Percentiles rank a stretch among this genome's conserved stretches.
phyloP scores from a whole-genome alignment of 2,113 vertebrate species.

The Cyprichromis sp. region DNA sequence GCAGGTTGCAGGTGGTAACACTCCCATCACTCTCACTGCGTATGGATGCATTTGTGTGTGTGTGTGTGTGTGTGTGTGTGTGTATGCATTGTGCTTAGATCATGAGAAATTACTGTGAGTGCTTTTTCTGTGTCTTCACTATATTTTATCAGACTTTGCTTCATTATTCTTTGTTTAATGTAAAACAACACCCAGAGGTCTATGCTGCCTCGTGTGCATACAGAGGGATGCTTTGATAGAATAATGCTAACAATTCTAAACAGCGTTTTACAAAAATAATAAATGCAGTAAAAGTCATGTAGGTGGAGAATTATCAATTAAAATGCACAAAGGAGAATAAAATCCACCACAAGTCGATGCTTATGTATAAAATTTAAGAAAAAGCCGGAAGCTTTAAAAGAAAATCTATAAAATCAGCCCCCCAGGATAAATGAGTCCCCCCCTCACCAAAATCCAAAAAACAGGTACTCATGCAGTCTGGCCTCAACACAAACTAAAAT shows the following conservation, averaged over 20 bases:
- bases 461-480: background rate
- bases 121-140: background rate
- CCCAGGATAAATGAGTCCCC: background rate
- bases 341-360: background rate
- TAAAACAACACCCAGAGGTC: background rate
- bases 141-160: background rate
- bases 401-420: background rate
- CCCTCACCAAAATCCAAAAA: background rate
- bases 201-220: background rate
- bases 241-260: background rate
- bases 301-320: background rate
- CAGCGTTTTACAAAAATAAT: background rate
- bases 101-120: background rate
- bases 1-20: constrained; percentile 59
- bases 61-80: background rate
- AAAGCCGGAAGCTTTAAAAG: background rate
- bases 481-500: background rate
- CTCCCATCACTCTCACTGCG: constrained; percentile 9
- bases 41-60: background rate
- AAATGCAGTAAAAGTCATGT: background rate
- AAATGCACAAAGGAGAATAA: background rate
- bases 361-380: background rate
- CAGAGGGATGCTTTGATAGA: background rate
- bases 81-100: fast-evolving
- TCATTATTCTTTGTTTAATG: background rate